Base-by-base conservation (phyloP, 2,797 vertebrate genomes). In the Coregonus ussuriensis region DNA sequence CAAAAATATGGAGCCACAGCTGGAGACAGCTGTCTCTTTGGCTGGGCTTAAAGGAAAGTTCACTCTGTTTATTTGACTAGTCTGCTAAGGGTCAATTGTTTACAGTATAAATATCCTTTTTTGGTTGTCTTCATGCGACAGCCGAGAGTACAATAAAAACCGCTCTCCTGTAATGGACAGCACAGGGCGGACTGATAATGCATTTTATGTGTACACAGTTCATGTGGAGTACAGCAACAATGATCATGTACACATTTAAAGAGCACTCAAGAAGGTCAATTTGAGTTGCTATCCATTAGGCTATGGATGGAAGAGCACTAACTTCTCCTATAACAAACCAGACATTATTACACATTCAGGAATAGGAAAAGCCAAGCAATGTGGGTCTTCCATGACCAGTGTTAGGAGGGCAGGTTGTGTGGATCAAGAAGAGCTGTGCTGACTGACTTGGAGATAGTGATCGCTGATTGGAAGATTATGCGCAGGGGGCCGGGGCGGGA, bases 401-500 rank as follows among this genome's bases (percentile, higher is more conserved):
- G 68, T 81, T 84, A 75, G 1, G 74, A 76, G 71, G 72, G 35
- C 71, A 72, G 29, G 13, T 71, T 51, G 47, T 21, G 37, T 53
- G 70, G 21, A 31, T 53, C n/a, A 51, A 54, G 29, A 25, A 72
- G 25, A 3, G 13, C 29, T n/a, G 1, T 33, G 68, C 78, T 86
- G 78, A 88, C 81, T 75, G 83, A 74, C 78, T 72, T 82, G 77
- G 68, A 41, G 37, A 80, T 69, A 33, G 54, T 80, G 74, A 15
- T 66, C 11, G 54, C 54, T 84, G 83, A 88, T 89, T 85, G 89
- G 84, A 83, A 68, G 81, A 89, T 79, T 83, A 81, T 67, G 71
- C 47, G 75, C 74, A 69, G 81, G 80, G 66, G 76, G 54, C 79
- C 56, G 63, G 68, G 68, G 63, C 84, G 13, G 77, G 14, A 84